Evolutionary conservation across 2,113 vertebrate genomes (phyloP).

Genomic region (Hemiprocne comata): DNA sequence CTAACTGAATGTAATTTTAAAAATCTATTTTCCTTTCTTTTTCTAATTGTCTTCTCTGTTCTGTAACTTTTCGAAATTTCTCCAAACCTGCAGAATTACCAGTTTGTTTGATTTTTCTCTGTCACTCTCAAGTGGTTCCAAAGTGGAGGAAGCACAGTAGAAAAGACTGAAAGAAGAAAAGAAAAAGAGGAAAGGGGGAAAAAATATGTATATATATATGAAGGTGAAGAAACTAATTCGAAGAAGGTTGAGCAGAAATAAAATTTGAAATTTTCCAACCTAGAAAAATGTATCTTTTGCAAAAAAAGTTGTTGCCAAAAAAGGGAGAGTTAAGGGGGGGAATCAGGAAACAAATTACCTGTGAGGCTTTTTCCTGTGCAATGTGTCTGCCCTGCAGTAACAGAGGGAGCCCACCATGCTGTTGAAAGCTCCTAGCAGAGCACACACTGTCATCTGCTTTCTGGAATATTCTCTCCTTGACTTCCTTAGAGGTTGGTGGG

Average conservation of each 20-base stretch:
- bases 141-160: neutral
- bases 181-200: fast-evolving
- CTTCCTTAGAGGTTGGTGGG: neutral
- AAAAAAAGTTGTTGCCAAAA: neutral
- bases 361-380: neutral
- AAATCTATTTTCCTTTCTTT: neutral
- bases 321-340: neutral
- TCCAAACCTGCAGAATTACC: neutral
- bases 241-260: neutral
- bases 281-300: neutral
- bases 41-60: neutral
- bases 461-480: neutral
- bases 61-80: neutral
- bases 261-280: neutral
- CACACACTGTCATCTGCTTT: neutral
- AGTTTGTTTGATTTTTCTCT: neutral
- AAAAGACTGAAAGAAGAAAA: neutral
- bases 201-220: too few species aligned
- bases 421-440: neutral
- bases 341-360: neutral
- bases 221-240: neutral
- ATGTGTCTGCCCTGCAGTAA: neutral
- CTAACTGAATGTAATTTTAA: neutral
- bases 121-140: neutral
- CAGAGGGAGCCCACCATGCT: neutral